phyloP scores from a whole-genome alignment of 92 coral and sea anemone genomes.

The Epizoanthus fatuus region DNA sequence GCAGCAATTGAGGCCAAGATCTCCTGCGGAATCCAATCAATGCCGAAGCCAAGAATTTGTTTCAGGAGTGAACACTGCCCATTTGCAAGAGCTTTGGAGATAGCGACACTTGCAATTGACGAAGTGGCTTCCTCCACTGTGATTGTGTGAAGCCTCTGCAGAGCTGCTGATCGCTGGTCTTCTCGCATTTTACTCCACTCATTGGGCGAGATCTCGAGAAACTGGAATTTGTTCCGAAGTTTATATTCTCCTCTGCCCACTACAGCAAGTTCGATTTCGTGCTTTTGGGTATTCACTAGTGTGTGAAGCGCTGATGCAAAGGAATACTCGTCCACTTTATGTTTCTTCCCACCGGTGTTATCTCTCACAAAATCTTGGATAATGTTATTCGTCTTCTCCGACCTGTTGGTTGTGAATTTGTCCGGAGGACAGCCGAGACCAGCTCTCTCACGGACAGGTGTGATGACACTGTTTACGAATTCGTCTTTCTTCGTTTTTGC shows the following conservation, averaged over 20 bases:
- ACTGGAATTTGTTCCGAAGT: conserved; percentile 36
- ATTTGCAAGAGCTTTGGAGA: conserved; percentile 30
- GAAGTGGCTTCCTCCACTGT: conserved; percentile 20
- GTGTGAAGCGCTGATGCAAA: conserved; percentile 43
- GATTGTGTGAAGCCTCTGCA: conserved; percentile 39
- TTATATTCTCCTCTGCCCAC: conserved; percentile 50
- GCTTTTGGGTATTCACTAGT: conserved; percentile 50
- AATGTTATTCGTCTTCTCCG: conserved; percentile 56
- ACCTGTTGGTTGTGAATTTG: conserved; percentile 58
- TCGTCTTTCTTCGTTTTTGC: not conserved
- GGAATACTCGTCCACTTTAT: conserved; percentile 27
- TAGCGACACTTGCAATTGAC: conserved; percentile 22
- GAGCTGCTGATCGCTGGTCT: conserved; percentile 41
- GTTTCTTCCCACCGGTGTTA: not conserved
- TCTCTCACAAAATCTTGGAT: conserved; percentile 46
- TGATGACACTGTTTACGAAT: conserved; percentile 43
- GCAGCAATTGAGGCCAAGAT: conserved; percentile 29
- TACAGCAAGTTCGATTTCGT: conserved; percentile 56
- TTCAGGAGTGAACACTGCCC: conserved; percentile 40
- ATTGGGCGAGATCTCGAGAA: conserved; percentile 37
- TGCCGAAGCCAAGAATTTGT: conserved; percentile 1
- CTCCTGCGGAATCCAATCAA: conserved; percentile 60
- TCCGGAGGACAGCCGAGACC: conserved; percentile 65
- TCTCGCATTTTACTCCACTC: conserved; percentile 62
- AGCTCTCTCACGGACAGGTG: conserved; percentile 59